Base-by-base conservation (phyloP, 1,140 invertebrate species). In the Ostrea denselamellosa region DNA sequence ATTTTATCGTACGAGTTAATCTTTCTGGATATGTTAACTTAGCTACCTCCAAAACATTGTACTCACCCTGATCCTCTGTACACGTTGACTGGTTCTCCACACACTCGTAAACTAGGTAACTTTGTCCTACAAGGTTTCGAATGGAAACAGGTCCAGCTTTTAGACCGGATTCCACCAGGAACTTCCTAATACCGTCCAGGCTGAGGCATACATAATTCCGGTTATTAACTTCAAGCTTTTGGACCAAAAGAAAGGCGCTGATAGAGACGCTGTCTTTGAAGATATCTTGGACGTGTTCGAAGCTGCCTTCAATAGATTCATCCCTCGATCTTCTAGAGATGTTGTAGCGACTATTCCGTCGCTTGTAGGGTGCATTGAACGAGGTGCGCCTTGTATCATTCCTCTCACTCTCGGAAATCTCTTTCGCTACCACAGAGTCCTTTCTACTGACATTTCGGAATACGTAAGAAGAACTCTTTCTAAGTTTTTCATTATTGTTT, bases 401-500 rank as follows among this genome's bases (percentile, higher is more conserved):
- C 28, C 68, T 77, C 14, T 77, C 68, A 77, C 25, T 34, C 10
- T 77, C 68, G 7, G 22, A 25, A 77, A 77, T 28, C 8, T 77
- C 68, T 34, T 77, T 77, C 4, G 68, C 68, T 4, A 77, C 68
- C 25, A 77, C 68, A 25, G 68, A 77, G 28, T 77, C 68, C 25
- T 25, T 22, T 17, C 68, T 34, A 14, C 28, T 28, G 10, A 25
- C 25, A 14, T 77, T 25, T 28, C 25, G 28, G 14, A 77, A 77
- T 4, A 77, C 68, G 28, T 77, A 77, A 4, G 68, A 77, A 2
- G 68, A 77, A 25, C 68, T 77, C 12, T 77, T 77, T 28, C 68
- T 25, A 14, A 77, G 68, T 77, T 77, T 77, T 77, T 77, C 68
- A 34, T 77, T 77, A 9, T 77, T 77, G 68, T 77, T 77, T 14